Conservation (phyloP, 2,888 invertebrate genomes). For the Odontomyia ornata region DNA sequence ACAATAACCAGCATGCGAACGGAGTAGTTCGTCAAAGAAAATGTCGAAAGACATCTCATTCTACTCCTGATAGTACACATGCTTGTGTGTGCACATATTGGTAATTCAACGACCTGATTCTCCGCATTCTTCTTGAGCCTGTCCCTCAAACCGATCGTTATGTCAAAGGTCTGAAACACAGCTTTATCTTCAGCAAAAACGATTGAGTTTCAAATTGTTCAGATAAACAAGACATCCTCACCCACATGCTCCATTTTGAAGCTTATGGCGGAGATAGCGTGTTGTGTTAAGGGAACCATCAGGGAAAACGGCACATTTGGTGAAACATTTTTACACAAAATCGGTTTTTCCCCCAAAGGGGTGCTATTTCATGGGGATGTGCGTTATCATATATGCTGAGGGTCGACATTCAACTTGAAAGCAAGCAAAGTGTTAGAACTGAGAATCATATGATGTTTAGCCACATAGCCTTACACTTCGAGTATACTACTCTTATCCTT, state of each 20-base stretch:
- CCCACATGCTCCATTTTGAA: slow-evolving; percentile 34
- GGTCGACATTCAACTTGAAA: slow-evolving; percentile 41
- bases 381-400: slow-evolving; percentile 47
- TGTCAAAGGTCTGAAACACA: slow-evolving; percentile 13
- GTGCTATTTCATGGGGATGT: slow-evolving; percentile 47
- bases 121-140: neutral
- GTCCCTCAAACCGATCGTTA: neutral
- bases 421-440: neutral
- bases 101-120: too few species aligned
- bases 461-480: too few species aligned
- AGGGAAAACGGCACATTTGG: slow-evolving; percentile 17
- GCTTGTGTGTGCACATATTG: neutral
- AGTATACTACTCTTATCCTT: too few species aligned
- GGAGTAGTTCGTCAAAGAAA: slow-evolving; percentile 10
- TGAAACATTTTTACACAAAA: slow-evolving; percentile 37
- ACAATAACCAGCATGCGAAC: neutral
- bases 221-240: slow-evolving; percentile 36
- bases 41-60: neutral
- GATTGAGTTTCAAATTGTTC: slow-evolving; percentile 42
- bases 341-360: slow-evolving; percentile 41
- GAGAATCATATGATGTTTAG: too few species aligned
- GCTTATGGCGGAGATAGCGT: slow-evolving; percentile 17
- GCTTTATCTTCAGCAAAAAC: slow-evolving; percentile 37
- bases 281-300: neutral
- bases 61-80: neutral